phyloP scores from a whole-genome alignment of 2,113 vertebrate genomes.

The Casuarius casuarius region DNA sequence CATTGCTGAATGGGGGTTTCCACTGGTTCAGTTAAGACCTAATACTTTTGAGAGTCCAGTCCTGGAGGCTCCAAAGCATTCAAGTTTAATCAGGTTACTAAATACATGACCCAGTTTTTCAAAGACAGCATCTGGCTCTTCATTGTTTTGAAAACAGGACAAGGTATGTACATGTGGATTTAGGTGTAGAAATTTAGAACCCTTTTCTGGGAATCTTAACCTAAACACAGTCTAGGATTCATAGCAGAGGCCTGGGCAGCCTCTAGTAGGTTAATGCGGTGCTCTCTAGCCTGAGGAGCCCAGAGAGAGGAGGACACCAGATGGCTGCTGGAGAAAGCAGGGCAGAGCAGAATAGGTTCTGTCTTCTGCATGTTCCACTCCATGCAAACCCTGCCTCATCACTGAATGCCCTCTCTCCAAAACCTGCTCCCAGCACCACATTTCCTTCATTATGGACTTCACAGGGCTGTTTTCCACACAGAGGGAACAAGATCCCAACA shows the following conservation, averaged over 20 bases:
- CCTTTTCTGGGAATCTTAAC: background rate
- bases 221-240: no score
- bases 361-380: no score
- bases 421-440: background rate
- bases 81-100: background rate
- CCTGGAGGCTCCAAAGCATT: no score
- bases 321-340: no score
- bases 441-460: background rate
- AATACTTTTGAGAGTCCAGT: no score
- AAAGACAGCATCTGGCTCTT: background rate
- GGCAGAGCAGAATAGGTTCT: no score
- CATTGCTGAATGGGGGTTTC: no score
- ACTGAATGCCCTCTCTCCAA: background rate
- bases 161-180: background rate
- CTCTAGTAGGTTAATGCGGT: background rate
- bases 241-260: background rate
- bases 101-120: background rate
- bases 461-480: background rate
- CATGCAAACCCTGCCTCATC: no score
- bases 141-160: background rate
- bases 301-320: no score
- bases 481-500: background rate
- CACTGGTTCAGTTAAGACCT: no score
- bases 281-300: no score
- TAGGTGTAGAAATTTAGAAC: background rate